Evolutionary conservation across 2,888 invertebrate species (phyloP).

Genomic region (Parnassius smintheus): DNA sequence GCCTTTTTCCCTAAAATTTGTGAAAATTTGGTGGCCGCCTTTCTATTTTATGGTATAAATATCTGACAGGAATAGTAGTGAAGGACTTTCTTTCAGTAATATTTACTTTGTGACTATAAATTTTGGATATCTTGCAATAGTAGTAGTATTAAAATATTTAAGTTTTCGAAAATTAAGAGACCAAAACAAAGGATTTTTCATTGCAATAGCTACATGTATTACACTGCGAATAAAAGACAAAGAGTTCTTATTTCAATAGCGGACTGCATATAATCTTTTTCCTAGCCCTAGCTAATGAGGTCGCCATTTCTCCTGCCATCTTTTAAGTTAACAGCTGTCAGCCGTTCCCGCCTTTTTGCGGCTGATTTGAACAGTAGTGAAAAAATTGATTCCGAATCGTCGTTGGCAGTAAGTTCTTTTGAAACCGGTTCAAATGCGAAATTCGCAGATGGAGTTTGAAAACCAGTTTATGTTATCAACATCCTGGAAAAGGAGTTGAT

Average conservation of each 20-base stretch:
- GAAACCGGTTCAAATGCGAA: slow-evolving; percentile 13
- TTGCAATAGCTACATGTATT: slow-evolving; percentile 2
- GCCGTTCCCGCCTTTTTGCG: slow-evolving; percentile 29
- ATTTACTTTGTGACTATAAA: too few relatives aligned
- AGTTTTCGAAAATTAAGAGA: not conserved
- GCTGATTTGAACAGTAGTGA: slow-evolving; percentile 13
- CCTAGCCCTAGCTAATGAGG: slow-evolving; percentile 22
- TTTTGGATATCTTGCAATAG: not conserved
- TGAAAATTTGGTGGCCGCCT: not conserved
- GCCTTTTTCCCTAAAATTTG: slow-evolving; percentile 4
- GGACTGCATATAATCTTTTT: slow-evolving; percentile 16
- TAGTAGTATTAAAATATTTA: not conserved
- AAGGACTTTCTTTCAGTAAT: not conserved
- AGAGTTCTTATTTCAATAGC: slow-evolving; percentile 6
- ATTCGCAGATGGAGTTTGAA: slow-evolving; percentile 9
- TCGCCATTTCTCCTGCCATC: slow-evolving; percentile 20
- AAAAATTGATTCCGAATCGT: slow-evolving; percentile 17
- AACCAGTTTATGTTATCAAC: slow-evolving; percentile 12
- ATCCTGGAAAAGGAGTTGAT: not conserved
- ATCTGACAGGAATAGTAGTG: not conserved
- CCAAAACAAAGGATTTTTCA: not conserved
- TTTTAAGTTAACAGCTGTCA: slow-evolving; percentile 29
- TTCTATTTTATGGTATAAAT: not conserved
- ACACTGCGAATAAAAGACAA: slow-evolving; percentile 8
- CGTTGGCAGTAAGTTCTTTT: slow-evolving; percentile 6